Percentiles rank a stretch among this genome's conserved stretches.
Conservation (phyloP, 2,797 vertebrate species). For the Cyclopterus lumpus region DNA sequence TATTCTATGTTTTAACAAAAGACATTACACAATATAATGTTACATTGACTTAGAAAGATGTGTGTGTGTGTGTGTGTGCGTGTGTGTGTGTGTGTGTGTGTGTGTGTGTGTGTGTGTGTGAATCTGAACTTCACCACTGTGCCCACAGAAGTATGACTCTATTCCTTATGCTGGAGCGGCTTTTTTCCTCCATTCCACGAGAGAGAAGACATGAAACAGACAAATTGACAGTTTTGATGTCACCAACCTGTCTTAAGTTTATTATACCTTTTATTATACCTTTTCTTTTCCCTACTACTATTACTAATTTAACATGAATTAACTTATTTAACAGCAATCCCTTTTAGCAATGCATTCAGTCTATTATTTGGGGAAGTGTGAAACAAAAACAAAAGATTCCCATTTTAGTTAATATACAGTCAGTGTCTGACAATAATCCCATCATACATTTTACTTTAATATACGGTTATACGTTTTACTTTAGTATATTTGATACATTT, state of each 20-base stretch:
- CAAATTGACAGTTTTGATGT: neutral
- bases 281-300: neutral
- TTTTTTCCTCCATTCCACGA: conserved; percentile 1
- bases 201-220: conserved; percentile 8
- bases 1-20: neutral
- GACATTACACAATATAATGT: neutral
- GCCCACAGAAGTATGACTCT: conserved; percentile 18
- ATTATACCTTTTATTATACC: too few species aligned
- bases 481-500: neutral
- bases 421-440: neutral
- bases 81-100: too few species aligned
- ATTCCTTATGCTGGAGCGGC: conserved; percentile 26
- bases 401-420: neutral
- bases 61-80: too few species aligned
- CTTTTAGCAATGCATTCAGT: neutral
- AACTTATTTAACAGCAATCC: neutral
- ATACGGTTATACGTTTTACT: neutral
- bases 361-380: neutral
- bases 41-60: neutral
- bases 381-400: neutral
- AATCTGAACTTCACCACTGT: conserved; percentile 30
- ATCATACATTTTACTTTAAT: neutral
- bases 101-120: too few species aligned
- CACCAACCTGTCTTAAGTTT: neutral
- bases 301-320: neutral